Percentiles rank a stretch among this genome's conserved stretches.
Evolutionary conservation across 1,140 invertebrate species (phyloP).

Genomic region (Brachionus koreanus): DNA sequence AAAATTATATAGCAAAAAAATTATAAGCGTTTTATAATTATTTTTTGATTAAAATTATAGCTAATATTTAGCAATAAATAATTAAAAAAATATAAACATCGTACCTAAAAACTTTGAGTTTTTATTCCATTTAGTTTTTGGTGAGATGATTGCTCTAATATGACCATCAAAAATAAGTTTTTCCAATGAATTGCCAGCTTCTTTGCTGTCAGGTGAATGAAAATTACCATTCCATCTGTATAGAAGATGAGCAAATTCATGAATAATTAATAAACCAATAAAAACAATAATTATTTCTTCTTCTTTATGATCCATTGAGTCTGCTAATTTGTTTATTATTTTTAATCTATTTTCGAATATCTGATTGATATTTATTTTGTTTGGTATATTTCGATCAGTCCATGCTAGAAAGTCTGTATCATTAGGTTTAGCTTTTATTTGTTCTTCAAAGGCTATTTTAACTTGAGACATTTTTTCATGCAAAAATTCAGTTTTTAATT

Average conservation of each 20-base stretch:
- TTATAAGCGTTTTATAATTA: too few species aligned
- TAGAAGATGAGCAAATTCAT: background rate
- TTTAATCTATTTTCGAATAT: background rate
- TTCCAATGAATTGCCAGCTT: too few species aligned
- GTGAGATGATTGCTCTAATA: background rate
- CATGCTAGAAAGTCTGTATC: background rate
- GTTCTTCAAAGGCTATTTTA: background rate
- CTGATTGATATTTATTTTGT: background rate
- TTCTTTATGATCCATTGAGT: background rate
- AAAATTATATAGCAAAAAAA: too few species aligned
- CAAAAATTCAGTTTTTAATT: background rate
- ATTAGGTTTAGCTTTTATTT: background rate
- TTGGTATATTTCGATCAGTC: background rate
- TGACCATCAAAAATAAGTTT: background rate
- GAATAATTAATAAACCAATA: background rate
- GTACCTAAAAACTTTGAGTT: background rate
- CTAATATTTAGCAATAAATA: too few species aligned
- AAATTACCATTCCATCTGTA: background rate
- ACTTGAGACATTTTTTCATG: background rate
- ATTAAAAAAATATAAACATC: too few species aligned
- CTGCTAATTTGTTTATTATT: background rate
- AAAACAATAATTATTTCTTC: background rate
- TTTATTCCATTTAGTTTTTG: background rate
- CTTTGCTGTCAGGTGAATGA: too few species aligned
- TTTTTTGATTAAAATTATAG: too few species aligned